These are phyloP conservation scores for Torymus auratus DNA, from an alignment of 2,888 invertebrate species.

Conservation along the genomic window DNA sequence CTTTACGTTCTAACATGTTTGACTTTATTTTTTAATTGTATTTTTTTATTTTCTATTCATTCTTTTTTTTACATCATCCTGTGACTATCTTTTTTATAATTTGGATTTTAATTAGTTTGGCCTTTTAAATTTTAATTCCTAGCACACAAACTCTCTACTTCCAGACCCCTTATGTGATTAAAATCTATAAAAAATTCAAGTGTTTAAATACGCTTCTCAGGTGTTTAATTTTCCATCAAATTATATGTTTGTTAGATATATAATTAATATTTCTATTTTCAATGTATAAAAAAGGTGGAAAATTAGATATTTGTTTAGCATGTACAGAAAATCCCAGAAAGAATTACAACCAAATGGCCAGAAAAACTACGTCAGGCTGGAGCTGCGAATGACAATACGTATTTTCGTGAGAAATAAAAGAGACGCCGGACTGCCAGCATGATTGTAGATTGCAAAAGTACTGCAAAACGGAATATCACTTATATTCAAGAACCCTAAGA, in stretches of 20 bases:
- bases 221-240: conserved; percentile 8
- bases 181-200: not conserved
- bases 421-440: conserved; percentile 20
- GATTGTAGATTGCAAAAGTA: conserved; percentile 13
- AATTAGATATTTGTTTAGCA: conserved; percentile 21
- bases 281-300: not conserved
- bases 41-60: not conserved
- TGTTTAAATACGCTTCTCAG: not conserved
- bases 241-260: not conserved
- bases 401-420: conserved; percentile 27
- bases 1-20: conserved; percentile 11
- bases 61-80: conserved; percentile 8
- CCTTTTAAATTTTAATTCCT: conserved; percentile 1
- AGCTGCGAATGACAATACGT: conserved; percentile 37
- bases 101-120: conserved; percentile 38
- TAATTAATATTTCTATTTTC: not conserved
- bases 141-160: not conserved
- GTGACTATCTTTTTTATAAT: conserved; percentile 13
- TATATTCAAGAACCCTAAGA: conserved; percentile 59
- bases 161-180: not conserved
- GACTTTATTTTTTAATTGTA: conserved; percentile 10
- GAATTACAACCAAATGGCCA: conserved; percentile 31
- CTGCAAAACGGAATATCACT: conserved; percentile 18
- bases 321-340: conserved; percentile 1
- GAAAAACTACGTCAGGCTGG: conserved; percentile 45